Percentiles rank a stretch among this genome's conserved stretches.
phyloP scores from a whole-genome alignment of 1,140 invertebrate genomes.

The Trissolcus basalis region DNA sequence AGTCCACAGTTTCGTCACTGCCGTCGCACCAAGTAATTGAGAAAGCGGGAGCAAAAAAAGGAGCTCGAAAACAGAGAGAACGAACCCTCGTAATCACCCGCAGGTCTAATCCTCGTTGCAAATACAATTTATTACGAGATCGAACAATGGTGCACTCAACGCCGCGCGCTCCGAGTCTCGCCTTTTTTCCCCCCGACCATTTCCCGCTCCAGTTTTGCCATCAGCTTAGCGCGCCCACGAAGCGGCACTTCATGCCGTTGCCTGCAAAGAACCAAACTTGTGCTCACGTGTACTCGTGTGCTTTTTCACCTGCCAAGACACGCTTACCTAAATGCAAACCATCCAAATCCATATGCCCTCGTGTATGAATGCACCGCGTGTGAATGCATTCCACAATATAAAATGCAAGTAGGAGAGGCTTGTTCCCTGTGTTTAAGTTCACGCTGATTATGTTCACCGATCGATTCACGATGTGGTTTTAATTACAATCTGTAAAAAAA shows the following conservation, averaged over 20 bases:
- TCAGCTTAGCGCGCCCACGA: constrained; percentile 36
- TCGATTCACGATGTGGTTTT: too few relatives aligned
- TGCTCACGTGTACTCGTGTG: constrained; percentile 38
- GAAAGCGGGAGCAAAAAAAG: too few relatives aligned
- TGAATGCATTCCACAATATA: too few relatives aligned
- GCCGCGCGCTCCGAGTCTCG: background rate
- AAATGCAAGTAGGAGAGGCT: too few relatives aligned
- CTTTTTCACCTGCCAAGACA: constrained; percentile 67
- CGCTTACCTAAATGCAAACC: constrained; percentile 37
- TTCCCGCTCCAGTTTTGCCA: constrained; percentile 43
- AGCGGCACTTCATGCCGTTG: constrained; percentile 40
- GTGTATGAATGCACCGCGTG: too few relatives aligned
- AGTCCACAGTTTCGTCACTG: too few relatives aligned
- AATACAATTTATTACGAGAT: constrained; percentile 53
- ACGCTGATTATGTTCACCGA: too few relatives aligned
- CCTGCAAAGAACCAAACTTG: constrained; percentile 51
- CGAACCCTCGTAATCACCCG: constrained; percentile 27
- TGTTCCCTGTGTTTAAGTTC: too few relatives aligned
- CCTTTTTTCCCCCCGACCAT: constrained; percentile 22
- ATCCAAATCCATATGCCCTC: constrained; percentile 29
- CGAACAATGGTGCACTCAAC: constrained; percentile 44
- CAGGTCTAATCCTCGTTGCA: constrained; percentile 15
- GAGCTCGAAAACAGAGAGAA: constrained; percentile 2
- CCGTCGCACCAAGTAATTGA: too few relatives aligned
- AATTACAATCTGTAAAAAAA: too few relatives aligned